These are phyloP conservation scores for Theonella swinhoei DNA, from an alignment of 37 sponge, comb jelly and placozoan species.

Conservation along the genomic window DNA sequence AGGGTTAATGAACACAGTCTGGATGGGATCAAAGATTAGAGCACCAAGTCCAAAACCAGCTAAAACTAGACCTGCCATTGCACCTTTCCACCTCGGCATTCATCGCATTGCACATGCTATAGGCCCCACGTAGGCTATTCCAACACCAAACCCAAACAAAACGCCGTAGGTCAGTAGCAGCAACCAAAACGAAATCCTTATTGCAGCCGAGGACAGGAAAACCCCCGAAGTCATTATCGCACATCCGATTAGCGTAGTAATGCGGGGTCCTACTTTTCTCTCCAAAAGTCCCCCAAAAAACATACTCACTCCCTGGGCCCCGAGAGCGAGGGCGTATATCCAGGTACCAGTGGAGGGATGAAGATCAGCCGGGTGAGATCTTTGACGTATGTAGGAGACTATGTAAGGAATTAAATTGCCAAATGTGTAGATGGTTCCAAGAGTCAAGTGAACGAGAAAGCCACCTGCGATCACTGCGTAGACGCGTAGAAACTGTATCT, in stretches of 20 bases:
- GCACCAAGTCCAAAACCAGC: constrained; percentile 91
- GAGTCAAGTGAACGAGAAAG: constrained; percentile 78
- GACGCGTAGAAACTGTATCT: constrained; percentile 12
- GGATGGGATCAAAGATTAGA: constrained; percentile 68
- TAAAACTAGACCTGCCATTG: constrained; percentile 84
- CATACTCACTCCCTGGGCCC: constrained; percentile 76
- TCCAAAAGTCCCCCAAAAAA: constrained; percentile 80
- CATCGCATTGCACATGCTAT: constrained; percentile 82
- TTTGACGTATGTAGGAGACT: constrained; percentile 74
- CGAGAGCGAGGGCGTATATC: constrained; percentile 61
- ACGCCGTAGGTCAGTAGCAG: constrained; percentile 83
- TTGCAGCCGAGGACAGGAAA: constrained; percentile 36
- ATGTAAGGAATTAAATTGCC: constrained; percentile 88
- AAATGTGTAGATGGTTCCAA: constrained; percentile 85
- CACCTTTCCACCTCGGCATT: constrained; percentile 84
- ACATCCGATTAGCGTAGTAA: constrained; percentile 77
- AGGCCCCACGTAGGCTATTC: constrained; percentile 81
- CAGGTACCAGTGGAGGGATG: constrained; percentile 20
- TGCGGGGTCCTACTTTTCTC: constrained; percentile 72
- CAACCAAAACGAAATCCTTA: constrained; percentile 65
- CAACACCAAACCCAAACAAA: constrained; percentile 80
- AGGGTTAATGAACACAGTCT: constrained; percentile 83
- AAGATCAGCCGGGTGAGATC: constrained; percentile 45
- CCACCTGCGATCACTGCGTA: constrained; percentile 65
- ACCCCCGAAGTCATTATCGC: constrained; percentile 59